These are phyloP conservation scores for Pseudopipra pipra DNA, from an alignment of 2,113 vertebrate genomes.

Conservation along the genomic window DNA sequence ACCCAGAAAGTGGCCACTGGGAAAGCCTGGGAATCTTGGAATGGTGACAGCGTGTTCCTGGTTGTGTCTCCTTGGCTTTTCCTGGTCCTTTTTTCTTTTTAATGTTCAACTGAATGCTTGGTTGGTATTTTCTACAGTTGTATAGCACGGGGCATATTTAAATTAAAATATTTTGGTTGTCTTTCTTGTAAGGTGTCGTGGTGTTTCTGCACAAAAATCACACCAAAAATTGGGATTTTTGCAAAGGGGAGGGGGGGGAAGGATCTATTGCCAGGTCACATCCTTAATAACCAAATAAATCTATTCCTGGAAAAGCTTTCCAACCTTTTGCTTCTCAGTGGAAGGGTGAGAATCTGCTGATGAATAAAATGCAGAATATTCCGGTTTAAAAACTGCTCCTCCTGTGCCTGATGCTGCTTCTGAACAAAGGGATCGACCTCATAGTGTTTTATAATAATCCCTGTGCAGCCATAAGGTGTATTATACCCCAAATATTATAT, in stretches of 20 bases:
- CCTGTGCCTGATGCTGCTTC: not conserved
- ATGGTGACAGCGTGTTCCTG: not conserved
- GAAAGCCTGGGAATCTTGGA: not conserved
- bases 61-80: not conserved
- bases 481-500: no score
- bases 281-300: not conserved
- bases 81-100: not conserved
- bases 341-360: not conserved
- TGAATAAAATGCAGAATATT: not conserved
- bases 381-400: not conserved
- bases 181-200: constrained; percentile 34
- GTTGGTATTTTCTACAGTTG: constrained; percentile 58
- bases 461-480: not conserved
- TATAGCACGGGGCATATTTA: constrained; percentile 48
- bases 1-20: not conserved
- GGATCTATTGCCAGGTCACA: not conserved
- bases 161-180: constrained; percentile 67
- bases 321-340: not conserved
- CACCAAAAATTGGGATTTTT: not conserved
- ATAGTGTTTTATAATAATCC: not conserved
- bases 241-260: not conserved
- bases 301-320: not conserved
- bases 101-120: constrained; percentile 26
- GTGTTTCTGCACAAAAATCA: not conserved
- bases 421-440: not conserved